Evolutionary conservation across 2,888 invertebrate species (phyloP).

Genomic region (Drosophila mulleri): DNA sequence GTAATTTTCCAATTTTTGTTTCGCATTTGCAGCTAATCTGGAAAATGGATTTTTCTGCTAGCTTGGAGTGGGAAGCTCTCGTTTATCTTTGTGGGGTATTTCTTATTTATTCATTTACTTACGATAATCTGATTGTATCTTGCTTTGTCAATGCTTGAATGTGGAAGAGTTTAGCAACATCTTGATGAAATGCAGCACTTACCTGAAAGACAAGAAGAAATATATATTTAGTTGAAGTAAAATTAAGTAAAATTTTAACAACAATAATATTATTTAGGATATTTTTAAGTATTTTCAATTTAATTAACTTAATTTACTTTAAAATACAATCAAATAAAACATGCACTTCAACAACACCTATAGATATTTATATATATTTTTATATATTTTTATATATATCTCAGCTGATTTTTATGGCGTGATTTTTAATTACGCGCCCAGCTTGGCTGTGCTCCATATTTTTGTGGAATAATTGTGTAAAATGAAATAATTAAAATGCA

Average conservation of each 20-base stretch:
- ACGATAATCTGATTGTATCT: slow-evolving; percentile 51
- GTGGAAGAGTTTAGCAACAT: neutral
- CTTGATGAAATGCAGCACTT: slow-evolving; percentile 44
- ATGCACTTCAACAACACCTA: slow-evolving; percentile 16
- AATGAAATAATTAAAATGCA: slow-evolving; percentile 75
- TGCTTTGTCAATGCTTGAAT: slow-evolving; percentile 55
- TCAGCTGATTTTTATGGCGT: slow-evolving; percentile 6
- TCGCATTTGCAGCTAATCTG: slow-evolving; percentile 73
- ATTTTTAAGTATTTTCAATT: neutral
- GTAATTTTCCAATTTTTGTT: slow-evolving; percentile 78
- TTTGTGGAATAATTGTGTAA: slow-evolving; percentile 63
- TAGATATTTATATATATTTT: neutral
- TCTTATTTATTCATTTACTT: slow-evolving; percentile 59
- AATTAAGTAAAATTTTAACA: neutral
- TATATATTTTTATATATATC: slow-evolving; percentile 6
- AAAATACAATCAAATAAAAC: slow-evolving; percentile 9
- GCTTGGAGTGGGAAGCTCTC: slow-evolving; percentile 6
- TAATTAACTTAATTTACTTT: neutral
- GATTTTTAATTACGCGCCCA: slow-evolving; percentile 30
- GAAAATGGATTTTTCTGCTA: slow-evolving; percentile 68
- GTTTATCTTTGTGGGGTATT: slow-evolving; percentile 7
- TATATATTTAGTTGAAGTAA: neutral
- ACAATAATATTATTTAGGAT: neutral
- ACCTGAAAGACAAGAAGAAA: slow-evolving; percentile 51
- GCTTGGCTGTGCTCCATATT: slow-evolving; percentile 45